Evolutionary conservation across 2,797 vertebrate species (phyloP).

Genomic region (Peromyscus eremicus): DNA sequence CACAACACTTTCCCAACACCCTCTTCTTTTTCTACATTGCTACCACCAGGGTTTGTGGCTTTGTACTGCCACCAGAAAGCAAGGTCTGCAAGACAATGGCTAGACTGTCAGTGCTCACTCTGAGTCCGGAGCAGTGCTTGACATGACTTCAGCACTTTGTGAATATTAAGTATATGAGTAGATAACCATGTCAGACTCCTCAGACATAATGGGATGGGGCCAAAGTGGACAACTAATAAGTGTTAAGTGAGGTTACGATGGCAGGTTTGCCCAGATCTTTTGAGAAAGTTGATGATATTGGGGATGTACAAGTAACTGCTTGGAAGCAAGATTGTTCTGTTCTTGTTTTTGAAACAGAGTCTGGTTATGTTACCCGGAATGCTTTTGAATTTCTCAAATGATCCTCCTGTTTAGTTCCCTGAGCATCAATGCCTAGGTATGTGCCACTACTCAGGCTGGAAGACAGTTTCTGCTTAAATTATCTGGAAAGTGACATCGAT

Average conservation of each 20-base stretch:
- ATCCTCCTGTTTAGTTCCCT: not conserved
- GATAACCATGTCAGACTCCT: not conserved
- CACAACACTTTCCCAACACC: not conserved
- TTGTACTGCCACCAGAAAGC: not conserved
- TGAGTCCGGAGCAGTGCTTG: not conserved
- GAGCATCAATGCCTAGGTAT: not conserved
- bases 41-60: not conserved
- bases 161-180: constrained; percentile 10
- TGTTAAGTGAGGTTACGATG: not conserved
- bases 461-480: not conserved
- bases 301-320: not conserved
- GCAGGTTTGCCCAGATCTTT: not conserved
- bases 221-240: not conserved
- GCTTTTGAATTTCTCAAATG: not conserved
- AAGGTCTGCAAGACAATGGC: not conserved
- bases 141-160: not conserved
- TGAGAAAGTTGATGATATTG: not conserved
- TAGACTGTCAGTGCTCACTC: not conserved
- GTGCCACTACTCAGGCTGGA: not conserved
- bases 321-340: not conserved
- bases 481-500: not conserved
- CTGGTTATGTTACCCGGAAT: not conserved
- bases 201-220: not conserved
- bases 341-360: not conserved
- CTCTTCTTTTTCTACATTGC: not conserved